These are phyloP conservation scores for Caerostris darwini DNA, from an alignment of 1,140 invertebrate species.

Conservation along the genomic window DNA sequence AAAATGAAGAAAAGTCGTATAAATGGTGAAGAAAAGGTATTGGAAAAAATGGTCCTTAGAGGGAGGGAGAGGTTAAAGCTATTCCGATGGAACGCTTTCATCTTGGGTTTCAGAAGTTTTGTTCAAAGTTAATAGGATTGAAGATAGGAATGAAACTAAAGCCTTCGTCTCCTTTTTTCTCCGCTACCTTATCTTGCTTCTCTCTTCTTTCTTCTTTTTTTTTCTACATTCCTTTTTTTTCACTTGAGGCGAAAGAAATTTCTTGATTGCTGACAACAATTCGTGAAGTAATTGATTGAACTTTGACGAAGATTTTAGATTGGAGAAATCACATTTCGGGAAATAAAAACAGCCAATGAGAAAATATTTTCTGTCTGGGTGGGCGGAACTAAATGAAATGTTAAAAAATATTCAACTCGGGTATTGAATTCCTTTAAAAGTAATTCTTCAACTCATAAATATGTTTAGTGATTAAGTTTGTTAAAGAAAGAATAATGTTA, in stretches of 20 bases:
- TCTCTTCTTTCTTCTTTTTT: constrained; percentile 44
- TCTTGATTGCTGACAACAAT: constrained; percentile 65
- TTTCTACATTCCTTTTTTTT: constrained; percentile 19
- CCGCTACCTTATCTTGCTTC: constrained; percentile 40
- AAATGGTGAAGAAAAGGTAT: constrained; percentile 77
- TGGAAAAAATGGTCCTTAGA: constrained; percentile 68
- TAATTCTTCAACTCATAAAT: too few species aligned
- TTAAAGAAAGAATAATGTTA: too few species aligned
- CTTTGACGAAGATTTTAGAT: constrained; percentile 74
- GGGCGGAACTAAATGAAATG: neutral
- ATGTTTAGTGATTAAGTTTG: too few species aligned
- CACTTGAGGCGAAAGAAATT: constrained; percentile 38
- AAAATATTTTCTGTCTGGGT: neutral
- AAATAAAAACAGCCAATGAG: constrained; percentile 3
- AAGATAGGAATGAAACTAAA: constrained; percentile 77
- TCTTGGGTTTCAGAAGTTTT: constrained; percentile 77
- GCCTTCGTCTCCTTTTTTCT: constrained; percentile 62
- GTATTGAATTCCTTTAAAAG: too few species aligned
- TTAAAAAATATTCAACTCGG: neutral
- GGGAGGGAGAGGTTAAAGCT: constrained; percentile 69
- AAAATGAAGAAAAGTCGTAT: constrained; percentile 63
- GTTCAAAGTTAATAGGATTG: constrained; percentile 78
- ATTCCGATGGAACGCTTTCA: constrained; percentile 77
- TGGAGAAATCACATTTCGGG: neutral
- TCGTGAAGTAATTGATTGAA: constrained; percentile 71